Evolutionary conservation across 1,140 invertebrate species (phyloP), one percentile per base, ranked within the genome.

Genomic region (Brachystomella parvula): DNA sequence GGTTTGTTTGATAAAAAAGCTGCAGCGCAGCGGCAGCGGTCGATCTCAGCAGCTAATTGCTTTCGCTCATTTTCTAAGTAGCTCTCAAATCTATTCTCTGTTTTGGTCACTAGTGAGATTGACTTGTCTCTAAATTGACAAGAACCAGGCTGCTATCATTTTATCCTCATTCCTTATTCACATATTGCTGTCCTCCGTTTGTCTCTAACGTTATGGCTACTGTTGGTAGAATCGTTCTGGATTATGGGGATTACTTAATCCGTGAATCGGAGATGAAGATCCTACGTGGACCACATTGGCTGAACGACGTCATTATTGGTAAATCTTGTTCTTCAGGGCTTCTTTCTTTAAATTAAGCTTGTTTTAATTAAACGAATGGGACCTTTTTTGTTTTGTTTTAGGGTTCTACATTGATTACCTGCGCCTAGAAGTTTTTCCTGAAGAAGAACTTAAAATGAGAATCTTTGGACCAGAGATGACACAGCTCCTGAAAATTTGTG

Each of bases 321-420:
- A n/a, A n/a, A n/a, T n/a, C n/a, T n/a, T n/a, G n/a, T n/a, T n/a
- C n/a, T n/a, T n/a, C n/a, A n/a, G n/a, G n/a, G n/a, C n/a, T n/a
- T n/a, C n/a, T n/a, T n/a, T n/a, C n/a, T n/a, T n/a, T n/a, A n/a
- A n/a, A n/a, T n/a, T n/a, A n/a, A n/a, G n/a, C n/a, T n/a, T n/a
- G n/a, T n/a, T n/a, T n/a, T n/a, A n/a, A n/a, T n/a, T n/a, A n/a
- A n/a, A n/a, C n/a, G n/a, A n/a, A n/a, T n/a, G n/a, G n/a, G n/a
- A n/a, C n/a, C n/a, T n/a, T n/a, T n/a, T n/a, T n/a, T n/a, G n/a
- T n/a, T n/a, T n/a, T n/a, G n/a, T n/a, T n/a, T n/a, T 39, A 39
- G 53, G 53, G 6, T 57, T 57, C 53, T 57, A 57, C 28, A 24
- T 57, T 24, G 53, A 57, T 6, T 57, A 57, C 53, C 21, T 57